phyloP scores from a whole-genome alignment of 2,888 invertebrate genomes.

The Alentia gelatinosa region DNA sequence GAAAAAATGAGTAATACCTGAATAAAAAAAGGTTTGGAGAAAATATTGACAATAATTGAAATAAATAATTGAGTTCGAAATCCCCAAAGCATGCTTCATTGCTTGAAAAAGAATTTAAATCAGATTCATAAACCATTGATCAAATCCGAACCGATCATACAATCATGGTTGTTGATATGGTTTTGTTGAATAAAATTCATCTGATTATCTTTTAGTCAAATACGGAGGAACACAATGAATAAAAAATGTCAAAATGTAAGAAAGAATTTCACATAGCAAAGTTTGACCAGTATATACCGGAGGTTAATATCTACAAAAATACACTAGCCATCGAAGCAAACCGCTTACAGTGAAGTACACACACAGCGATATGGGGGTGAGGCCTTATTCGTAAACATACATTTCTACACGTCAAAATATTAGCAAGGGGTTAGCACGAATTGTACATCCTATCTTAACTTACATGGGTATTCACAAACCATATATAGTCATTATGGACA shows the following conservation, averaged over 20 bases:
- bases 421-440: background rate
- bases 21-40: background rate
- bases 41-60: background rate
- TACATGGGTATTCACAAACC: background rate
- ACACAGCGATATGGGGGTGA: background rate
- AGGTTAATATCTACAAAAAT: background rate
- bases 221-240: background rate
- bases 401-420: background rate
- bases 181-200: background rate
- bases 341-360: slow-evolving; percentile 17
- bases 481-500: too few relatives aligned
- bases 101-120: background rate
- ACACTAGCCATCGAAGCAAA: background rate
- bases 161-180: background rate
- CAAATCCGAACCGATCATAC: background rate
- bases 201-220: too few relatives aligned
- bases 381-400: background rate
- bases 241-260: background rate
- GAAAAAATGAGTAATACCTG: background rate
- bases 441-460: background rate
- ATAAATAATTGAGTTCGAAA: background rate
- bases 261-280: background rate
- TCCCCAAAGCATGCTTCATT: background rate
- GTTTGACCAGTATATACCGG: background rate
- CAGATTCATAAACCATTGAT: background rate